phyloP scores from a whole-genome alignment of 1,140 invertebrate genomes.

The Drosophila lacteicornis region DNA sequence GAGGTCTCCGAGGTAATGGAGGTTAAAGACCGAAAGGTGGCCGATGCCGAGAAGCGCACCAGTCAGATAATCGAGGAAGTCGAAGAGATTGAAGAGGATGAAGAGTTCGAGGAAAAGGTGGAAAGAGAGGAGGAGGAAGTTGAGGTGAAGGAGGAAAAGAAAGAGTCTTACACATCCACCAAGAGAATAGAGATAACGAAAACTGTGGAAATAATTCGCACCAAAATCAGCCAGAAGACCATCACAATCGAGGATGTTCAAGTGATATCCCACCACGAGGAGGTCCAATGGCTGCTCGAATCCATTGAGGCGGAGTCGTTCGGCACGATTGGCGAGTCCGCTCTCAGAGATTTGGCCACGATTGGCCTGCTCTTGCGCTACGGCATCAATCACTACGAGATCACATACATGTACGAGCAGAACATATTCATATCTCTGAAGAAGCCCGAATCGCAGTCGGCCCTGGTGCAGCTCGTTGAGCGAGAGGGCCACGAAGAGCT shows the following conservation, averaged over 20 bases:
- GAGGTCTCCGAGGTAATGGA: slow-evolving; percentile 84
- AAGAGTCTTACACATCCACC: slow-evolving; percentile 51
- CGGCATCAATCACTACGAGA: slow-evolving; percentile 91
- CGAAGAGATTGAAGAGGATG: slow-evolving; percentile 71
- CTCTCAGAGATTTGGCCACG: slow-evolving; percentile 91
- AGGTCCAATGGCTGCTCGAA: slow-evolving; percentile 91
- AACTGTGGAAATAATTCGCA: slow-evolving; percentile 73
- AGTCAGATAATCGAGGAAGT: slow-evolving; percentile 81
- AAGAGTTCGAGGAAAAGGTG: slow-evolving; percentile 44
- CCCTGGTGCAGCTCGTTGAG: slow-evolving; percentile 92
- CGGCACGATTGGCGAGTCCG: slow-evolving; percentile 90
- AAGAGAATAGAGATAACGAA: slow-evolving; percentile 70
- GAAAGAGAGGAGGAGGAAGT: slow-evolving; percentile 49
- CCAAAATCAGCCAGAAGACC: slow-evolving; percentile 77
- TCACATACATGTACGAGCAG: slow-evolving; percentile 91
- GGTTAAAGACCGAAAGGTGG: slow-evolving; percentile 76
- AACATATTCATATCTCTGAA: slow-evolving; percentile 91
- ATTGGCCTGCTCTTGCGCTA: slow-evolving; percentile 91
- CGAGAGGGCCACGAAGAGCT: slow-evolving; percentile 91
- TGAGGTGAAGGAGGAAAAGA: slow-evolving; percentile 32
- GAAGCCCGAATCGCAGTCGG: slow-evolving; percentile 91
- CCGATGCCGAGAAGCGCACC: slow-evolving; percentile 59
- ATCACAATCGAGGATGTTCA: slow-evolving; percentile 76
- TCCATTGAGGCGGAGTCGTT: slow-evolving; percentile 91
- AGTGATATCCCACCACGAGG: slow-evolving; percentile 85